Base-by-base conservation (phyloP, 2,888 invertebrate species). In the Imbricaverruca yamaguchii region DNA sequence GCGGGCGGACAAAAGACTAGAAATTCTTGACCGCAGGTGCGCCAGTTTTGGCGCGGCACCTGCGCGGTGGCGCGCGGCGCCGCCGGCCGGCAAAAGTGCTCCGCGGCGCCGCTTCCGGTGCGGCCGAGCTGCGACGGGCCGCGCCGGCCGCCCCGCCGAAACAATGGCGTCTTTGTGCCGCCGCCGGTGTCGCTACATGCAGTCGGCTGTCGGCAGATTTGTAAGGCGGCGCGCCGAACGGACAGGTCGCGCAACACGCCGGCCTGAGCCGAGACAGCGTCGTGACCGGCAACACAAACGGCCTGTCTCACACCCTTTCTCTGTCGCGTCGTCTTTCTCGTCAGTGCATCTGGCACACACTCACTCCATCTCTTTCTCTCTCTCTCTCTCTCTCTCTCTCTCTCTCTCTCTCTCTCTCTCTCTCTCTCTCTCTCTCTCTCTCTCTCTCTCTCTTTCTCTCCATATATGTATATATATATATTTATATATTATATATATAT, bases 91-190 rank as follows among this genome's bases (percentile, higher is more conserved):
- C 39, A 69, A 69, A 69, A 69, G 69, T 69, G 39, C 39, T 6
- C 63, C 63, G 21, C 39, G 9, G 15, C 39, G 39, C 25, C 69
- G 39, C 15, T 23, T 61, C 61, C 61, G 61, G 15, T 18, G 61
- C 18, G 4, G 61, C 61, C 15, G 61, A 15, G 39, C 4, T 39
- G 39, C 4, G 23, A 0, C 69, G 39, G 39, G 63, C 63, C 63
- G 21, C 21, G 18, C 7, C n/a, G 7, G 63, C 21, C n/a, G 63
- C 63, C 39, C 63, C 39, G 69, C 15, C 39, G 23, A 39, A 13
- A 69, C 69, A 69, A 69, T 69, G 69, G 39, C 39, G 39, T 13
- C 69, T 69, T 67, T 69, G 69, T 69, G 69, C 7, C 39, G 39
- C 39, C 39, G 12, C 0, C 39, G 12, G 3, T 69, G 39, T 69